A percentile compares a stretch with the other conserved stretches of the same genome.
These are phyloP conservation scores for Eufriesea mexicana DNA, from an alignment of 1,140 invertebrate species.

Conservation along the genomic window DNA sequence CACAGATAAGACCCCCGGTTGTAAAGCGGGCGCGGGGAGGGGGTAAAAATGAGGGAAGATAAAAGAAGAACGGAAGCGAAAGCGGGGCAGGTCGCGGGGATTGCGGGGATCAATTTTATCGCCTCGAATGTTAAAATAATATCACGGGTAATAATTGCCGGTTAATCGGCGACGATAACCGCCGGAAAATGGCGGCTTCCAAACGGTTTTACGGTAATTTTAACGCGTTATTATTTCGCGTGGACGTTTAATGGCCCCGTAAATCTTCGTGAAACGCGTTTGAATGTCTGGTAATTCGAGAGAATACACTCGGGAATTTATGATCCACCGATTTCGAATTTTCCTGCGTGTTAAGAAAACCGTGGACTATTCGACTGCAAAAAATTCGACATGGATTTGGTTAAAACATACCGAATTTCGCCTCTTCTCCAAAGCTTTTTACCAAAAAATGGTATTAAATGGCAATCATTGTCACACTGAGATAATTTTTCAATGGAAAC, in stretches of 20 bases:
- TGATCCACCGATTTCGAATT: background rate
- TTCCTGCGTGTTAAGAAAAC: background rate
- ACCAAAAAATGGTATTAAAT: too few species aligned
- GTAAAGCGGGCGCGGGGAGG: background rate
- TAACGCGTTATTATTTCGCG: constrained; percentile 9
- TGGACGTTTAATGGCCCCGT: background rate
- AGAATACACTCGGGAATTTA: background rate
- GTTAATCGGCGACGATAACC: background rate
- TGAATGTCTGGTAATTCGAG: background rate
- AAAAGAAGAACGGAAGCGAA: background rate
- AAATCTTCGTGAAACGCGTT: background rate
- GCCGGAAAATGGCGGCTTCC: background rate
- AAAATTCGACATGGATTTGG: background rate
- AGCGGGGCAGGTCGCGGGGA: background rate
- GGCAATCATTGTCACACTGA: too few species aligned
- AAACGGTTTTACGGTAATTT: background rate
- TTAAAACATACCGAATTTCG: background rate
- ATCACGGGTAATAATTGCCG: constrained; percentile 1
- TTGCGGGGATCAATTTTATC: background rate
- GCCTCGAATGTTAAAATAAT: background rate
- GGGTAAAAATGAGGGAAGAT: background rate
- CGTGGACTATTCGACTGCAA: too few species aligned
- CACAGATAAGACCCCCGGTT: background rate
- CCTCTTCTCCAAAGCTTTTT: too few species aligned
- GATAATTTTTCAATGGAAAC: too few species aligned